phyloP scores from a whole-genome alignment of 2,113 vertebrate species.

The Austrofundulus limnaeus region DNA sequence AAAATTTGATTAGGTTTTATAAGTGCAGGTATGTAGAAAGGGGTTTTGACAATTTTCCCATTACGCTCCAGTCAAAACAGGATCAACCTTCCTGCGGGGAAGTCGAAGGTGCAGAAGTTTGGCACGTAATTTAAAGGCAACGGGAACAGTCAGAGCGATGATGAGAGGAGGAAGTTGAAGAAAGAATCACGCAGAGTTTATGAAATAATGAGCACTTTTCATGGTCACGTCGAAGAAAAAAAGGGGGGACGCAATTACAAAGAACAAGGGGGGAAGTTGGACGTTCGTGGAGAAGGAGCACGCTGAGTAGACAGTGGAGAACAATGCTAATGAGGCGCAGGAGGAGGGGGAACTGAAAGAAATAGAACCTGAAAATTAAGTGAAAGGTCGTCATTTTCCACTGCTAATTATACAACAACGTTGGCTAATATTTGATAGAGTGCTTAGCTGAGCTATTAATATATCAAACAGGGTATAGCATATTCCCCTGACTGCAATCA shows the following conservation, averaged over 20 bases:
- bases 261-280: slow-evolving; percentile 27
- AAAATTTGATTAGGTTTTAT: slow-evolving; percentile 8
- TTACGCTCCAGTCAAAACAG: slow-evolving; percentile 24
- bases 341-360: slow-evolving; percentile 12
- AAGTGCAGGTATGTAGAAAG: slow-evolving; percentile 4
- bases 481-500: not conserved
- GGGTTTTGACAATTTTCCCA: slow-evolving; percentile 31
- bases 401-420: slow-evolving; percentile 14
- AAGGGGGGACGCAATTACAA: slow-evolving; percentile 9
- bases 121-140: slow-evolving; percentile 31
- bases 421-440: slow-evolving; percentile 18
- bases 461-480: not conserved
- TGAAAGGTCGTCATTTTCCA: slow-evolving; percentile 12
- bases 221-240: not conserved
- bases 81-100: slow-evolving; percentile 26
- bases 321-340: slow-evolving; percentile 28
- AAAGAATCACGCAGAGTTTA: slow-evolving; percentile 35
- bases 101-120: slow-evolving; percentile 28
- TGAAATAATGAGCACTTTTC: too few relatives aligned
- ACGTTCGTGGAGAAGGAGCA: slow-evolving; percentile 36
- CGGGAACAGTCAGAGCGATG: slow-evolving; percentile 38
- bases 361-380: slow-evolving; percentile 16
- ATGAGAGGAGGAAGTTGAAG: slow-evolving; percentile 2
- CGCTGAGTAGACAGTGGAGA: slow-evolving; percentile 36
- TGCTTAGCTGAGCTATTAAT: not conserved